These are phyloP conservation scores for Picus viridis DNA, from an alignment of 2,797 vertebrate genomes.

Conservation along the genomic window DNA sequence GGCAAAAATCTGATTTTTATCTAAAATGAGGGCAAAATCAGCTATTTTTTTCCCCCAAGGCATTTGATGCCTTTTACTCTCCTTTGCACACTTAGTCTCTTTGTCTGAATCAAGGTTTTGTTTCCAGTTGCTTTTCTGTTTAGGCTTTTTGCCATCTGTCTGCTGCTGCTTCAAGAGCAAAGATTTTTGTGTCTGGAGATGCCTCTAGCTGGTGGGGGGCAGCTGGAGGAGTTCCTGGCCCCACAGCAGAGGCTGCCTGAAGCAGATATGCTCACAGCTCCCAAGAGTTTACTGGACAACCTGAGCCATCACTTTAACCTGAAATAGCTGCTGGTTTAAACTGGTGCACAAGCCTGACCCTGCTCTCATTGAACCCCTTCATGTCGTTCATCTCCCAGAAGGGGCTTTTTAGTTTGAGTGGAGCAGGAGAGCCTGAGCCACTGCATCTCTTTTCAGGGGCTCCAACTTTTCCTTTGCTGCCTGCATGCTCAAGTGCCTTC, in stretches of 20 bases:
- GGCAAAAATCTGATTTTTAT: not conserved
- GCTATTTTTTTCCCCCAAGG: not conserved
- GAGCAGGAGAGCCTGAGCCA: not conserved
- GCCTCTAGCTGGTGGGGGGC: not conserved
- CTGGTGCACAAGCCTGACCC: not conserved
- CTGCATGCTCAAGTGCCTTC: not conserved
- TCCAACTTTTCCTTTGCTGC: not conserved
- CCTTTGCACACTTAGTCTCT: not conserved
- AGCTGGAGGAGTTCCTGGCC: not conserved
- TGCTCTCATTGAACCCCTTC: fast-evolving
- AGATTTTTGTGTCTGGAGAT: not conserved
- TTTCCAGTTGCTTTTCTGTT: no score
- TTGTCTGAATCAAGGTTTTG: no score
- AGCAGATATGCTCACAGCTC: not conserved
- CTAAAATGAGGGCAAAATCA: not conserved
- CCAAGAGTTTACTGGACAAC: not conserved
- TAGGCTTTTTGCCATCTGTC: not conserved
- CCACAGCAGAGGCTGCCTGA: not conserved
- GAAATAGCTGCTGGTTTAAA: not conserved
- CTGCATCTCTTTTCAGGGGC: not conserved
- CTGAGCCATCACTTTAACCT: not conserved
- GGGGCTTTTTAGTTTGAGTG: not conserved
- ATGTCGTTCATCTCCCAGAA: not conserved
- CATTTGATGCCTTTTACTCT: not conserved
- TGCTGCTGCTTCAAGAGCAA: not conserved